phyloP scores from a whole-genome alignment of 2,797 vertebrate species.

The Chelidonichthys spinosus region DNA sequence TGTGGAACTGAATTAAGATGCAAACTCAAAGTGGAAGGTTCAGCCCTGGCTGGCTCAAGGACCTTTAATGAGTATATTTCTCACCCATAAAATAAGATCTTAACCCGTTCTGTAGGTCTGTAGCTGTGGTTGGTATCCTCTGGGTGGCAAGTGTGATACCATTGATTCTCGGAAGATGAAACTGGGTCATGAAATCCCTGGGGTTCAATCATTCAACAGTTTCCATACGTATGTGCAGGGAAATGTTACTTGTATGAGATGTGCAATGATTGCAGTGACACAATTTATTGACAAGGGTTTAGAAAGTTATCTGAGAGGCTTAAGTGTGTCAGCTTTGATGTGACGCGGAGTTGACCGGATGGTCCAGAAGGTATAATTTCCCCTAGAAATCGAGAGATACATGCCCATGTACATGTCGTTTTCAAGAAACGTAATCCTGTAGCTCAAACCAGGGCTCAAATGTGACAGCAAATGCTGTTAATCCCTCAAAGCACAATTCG shows the following conservation, averaged over 20 bases:
- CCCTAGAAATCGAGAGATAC: slow-evolving; percentile 65
- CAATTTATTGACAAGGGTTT: slow-evolving; percentile 70
- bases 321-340: slow-evolving; percentile 77
- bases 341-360: slow-evolving; percentile 63
- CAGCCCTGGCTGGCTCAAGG: slow-evolving; percentile 43
- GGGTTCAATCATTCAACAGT: slow-evolving; percentile 60
- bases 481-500: slow-evolving; percentile 77
- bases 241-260: slow-evolving; percentile 56
- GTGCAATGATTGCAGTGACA: slow-evolving; percentile 55
- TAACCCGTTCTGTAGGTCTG: slow-evolving; percentile 47
- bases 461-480: slow-evolving; percentile 79
- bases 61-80: slow-evolving; percentile 67
- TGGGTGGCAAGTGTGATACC: slow-evolving; percentile 67
- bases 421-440: slow-evolving; percentile 64
- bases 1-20: slow-evolving; percentile 70
- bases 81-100: slow-evolving; percentile 56
- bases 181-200: slow-evolving; percentile 68
- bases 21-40: slow-evolving; percentile 62
- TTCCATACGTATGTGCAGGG: slow-evolving; percentile 38
- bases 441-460: slow-evolving; percentile 70
- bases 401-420: slow-evolving; percentile 54
- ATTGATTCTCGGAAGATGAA: slow-evolving; percentile 67
- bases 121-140: slow-evolving; percentile 51
- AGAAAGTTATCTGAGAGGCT: slow-evolving; percentile 70
- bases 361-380: slow-evolving; percentile 51